These are phyloP conservation scores for Diorhabda sublineata DNA, from an alignment of 1,140 invertebrate genomes.

Conservation along the genomic window DNA sequence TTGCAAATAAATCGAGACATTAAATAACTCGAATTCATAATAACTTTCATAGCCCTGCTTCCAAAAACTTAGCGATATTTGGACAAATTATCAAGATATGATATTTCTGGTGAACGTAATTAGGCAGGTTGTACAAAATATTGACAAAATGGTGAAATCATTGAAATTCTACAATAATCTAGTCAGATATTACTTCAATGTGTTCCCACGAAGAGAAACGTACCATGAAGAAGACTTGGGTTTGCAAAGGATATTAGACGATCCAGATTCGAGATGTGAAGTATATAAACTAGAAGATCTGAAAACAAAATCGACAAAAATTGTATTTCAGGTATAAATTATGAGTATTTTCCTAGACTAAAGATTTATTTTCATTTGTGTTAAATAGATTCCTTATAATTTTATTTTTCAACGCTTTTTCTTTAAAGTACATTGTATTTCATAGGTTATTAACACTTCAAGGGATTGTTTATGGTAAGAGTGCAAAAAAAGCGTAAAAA, in stretches of 20 bases:
- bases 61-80: conserved; percentile 4
- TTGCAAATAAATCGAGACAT: neutral
- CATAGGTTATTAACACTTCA: no score
- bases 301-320: no score
- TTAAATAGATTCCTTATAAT: no score
- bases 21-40: neutral
- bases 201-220: neutral
- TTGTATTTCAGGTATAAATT: no score
- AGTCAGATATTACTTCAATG: neutral
- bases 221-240: neutral
- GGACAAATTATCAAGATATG: conserved; percentile 13
- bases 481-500: no score
- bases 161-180: neutral
- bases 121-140: neutral
- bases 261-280: neutral
- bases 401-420: no score
- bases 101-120: conserved; percentile 12
- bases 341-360: no score
- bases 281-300: no score
- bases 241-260: neutral
- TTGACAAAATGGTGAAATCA: neutral
- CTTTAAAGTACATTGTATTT: no score
- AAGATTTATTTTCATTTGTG: no score
- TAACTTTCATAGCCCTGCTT: conserved; percentile 13
- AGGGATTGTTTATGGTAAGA: no score